phyloP scores from a whole-genome alignment of 2,113 vertebrate genomes.

The pig (Sus scrofa) region T2T-Sscrofa CM000827.6:91786501-91787000 shows the following conservation, averaged over 20 bases:
- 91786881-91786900: background rate
- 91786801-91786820: background rate
- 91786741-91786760: background rate
- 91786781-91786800: background rate
- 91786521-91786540: background rate
- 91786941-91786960: no score
- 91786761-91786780: background rate
- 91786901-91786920: background rate
- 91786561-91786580: background rate
- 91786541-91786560: background rate
- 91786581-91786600: background rate
- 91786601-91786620: background rate
- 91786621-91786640: background rate
- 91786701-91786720: conserved; percentile 17
- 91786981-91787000: no score
- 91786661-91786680: conserved; percentile 19
- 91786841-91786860: background rate
- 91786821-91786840: background rate
- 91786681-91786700: conserved; percentile 18
- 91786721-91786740: background rate
- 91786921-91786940: background rate
- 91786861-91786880: background rate
- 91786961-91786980: no score
- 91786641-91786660: background rate
- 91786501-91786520: background rate